Percentiles rank a stretch among this genome's conserved stretches.
Conservation (phyloP, 2,113 vertebrate species). For the Miniopterus natalensis region DNA sequence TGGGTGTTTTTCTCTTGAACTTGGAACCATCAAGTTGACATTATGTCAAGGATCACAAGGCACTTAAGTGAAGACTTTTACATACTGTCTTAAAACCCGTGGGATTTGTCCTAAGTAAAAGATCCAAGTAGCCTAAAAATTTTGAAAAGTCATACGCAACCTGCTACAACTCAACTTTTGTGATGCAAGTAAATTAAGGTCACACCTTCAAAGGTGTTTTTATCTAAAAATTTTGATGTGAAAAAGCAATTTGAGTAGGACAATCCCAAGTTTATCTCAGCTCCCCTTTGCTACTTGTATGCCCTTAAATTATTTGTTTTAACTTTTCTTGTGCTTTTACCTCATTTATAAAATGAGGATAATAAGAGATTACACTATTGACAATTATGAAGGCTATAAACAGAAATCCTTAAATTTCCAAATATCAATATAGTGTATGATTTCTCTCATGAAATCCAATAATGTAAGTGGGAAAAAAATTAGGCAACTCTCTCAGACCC, state of each 20-base stretch:
- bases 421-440: neutral
- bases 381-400: neutral
- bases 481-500: neutral
- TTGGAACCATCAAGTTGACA: neutral
- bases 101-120: constrained; percentile 17
- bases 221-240: neutral
- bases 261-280: neutral
- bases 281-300: neutral
- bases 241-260: neutral
- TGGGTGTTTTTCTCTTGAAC: neutral
- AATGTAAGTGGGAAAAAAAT: neutral
- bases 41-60: neutral
- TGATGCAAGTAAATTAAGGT: constrained; percentile 15
- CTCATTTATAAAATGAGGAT: neutral
- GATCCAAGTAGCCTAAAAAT: neutral
- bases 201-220: neutral
- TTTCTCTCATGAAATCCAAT: constrained; percentile 35
- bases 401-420: constrained; percentile 43
- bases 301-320: neutral
- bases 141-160: neutral
- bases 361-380: neutral
- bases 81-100: neutral
- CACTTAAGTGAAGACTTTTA: constrained; percentile 4
- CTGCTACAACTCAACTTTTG: neutral
- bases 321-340: neutral